These are phyloP conservation scores for Drosophila neonasuta DNA, from an alignment of 2,888 invertebrate species.

Conservation along the genomic window DNA sequence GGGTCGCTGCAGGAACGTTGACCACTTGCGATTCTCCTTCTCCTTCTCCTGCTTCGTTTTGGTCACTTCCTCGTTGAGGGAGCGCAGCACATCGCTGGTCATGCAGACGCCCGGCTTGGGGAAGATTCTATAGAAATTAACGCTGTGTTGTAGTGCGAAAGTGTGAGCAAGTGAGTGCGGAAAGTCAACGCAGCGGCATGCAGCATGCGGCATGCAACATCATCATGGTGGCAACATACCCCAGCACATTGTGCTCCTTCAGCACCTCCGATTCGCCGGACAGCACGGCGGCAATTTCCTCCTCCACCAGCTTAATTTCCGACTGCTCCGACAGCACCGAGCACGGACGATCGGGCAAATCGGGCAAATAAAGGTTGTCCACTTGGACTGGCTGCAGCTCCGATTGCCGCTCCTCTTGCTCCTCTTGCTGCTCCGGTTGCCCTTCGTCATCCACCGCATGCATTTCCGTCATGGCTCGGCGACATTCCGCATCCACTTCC, in stretches of 20 bases:
- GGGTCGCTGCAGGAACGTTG: conserved; percentile 90
- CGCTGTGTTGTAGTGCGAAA: conserved; percentile 78
- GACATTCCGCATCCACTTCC: conserved; percentile 51
- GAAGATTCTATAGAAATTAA: conserved; percentile 87
- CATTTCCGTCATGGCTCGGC: conserved; percentile 62
- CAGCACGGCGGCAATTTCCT: conserved; percentile 87
- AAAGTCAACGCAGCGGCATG: not conserved
- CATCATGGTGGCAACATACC: conserved; percentile 44
- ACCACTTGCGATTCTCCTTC: conserved; percentile 86
- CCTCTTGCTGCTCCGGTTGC: not conserved
- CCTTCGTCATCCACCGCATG: conserved; percentile 54
- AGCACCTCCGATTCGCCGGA: conserved; percentile 87
- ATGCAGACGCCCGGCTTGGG: conserved; percentile 86
- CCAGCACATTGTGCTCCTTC: conserved; percentile 86
- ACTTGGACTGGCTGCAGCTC: not conserved
- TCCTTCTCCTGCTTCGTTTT: conserved; percentile 83
- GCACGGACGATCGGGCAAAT: conserved; percentile 73
- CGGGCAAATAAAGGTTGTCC: conserved; percentile 58
- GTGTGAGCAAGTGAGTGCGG: too few species aligned
- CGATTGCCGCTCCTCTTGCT: conserved; percentile 1
- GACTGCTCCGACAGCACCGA: conserved; percentile 74
- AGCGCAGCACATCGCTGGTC: conserved; percentile 87
- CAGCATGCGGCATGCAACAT: not conserved
- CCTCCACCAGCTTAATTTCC: conserved; percentile 84
- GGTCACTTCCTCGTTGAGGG: conserved; percentile 84